Percentiles rank a stretch among this genome's conserved stretches.
These are phyloP conservation scores for Plecturocebus donacophilus DNA, from an alignment of 2,113 vertebrate species.

Conservation along the genomic window DNA sequence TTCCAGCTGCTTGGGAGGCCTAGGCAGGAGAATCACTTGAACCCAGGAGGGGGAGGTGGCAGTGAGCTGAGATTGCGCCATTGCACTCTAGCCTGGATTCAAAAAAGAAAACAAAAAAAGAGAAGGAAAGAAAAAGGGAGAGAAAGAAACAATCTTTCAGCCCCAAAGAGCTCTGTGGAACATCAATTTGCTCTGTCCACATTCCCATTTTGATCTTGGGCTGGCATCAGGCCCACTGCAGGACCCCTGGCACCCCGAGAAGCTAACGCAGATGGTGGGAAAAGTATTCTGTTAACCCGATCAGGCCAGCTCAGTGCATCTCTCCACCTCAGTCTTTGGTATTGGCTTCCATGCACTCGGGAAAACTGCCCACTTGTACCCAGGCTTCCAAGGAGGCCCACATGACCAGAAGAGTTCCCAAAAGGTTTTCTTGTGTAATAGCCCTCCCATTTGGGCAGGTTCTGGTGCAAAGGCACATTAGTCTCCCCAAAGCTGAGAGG, in stretches of 20 bases:
- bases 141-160: background rate
- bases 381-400: background rate
- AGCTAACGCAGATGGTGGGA: background rate
- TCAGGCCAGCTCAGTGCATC: background rate
- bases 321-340: background rate
- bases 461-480: background rate
- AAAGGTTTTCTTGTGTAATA: background rate
- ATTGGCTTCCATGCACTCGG: background rate
- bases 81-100: background rate
- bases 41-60: background rate
- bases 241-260: background rate
- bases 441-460: background rate
- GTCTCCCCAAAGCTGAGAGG: background rate
- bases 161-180: background rate
- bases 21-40: too few species aligned
- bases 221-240: background rate
- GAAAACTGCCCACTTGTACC: background rate
- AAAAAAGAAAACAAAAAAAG: background rate
- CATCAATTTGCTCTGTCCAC: background rate
- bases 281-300: background rate
- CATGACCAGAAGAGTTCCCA: background rate
- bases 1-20: too few species aligned
- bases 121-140: background rate
- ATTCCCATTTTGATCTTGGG: background rate
- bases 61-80: background rate